Evolutionary conservation across 2,888 invertebrate species (phyloP), one percentile per base, ranked within the genome.

Genomic region (Cryptocheilus praepositus): DNA sequence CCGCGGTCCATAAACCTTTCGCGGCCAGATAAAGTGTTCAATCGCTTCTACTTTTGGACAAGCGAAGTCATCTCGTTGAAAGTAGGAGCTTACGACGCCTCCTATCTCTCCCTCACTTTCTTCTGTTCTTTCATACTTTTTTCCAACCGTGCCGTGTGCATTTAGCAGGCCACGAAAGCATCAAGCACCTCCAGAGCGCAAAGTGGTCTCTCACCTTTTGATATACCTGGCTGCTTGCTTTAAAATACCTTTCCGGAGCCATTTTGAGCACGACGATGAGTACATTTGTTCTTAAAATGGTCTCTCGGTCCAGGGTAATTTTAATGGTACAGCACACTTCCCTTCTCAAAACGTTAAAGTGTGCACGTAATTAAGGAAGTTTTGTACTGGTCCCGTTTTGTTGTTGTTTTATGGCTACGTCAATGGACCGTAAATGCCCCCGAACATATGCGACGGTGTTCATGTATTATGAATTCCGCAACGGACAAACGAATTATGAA

Each of bases 171-270:
- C 55, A 67, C 64, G 61, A 74, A 68, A 65, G 69, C 61, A 61
- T 70, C 77, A 70, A 73, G 67, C 75, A 71, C 67, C 72, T 70
- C 61, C 68, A 66, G 66, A 74, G 67, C 67, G 67, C 67, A 71
- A 74, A 77, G 75, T 77, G 78, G 69, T 77, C 78, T 73, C 71
- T 77, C 74, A 74, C 72, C 74, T 36, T 77, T 77, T 77, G 63
- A 77, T 77, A 74, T 69, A 70, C 65, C 63, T 60, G 60, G 61
- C 69, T 66, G 66, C 36, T 36, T 11, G 13, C 7, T 36, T 28
- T 36, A 11, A 36, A 36, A 36, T 36, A 36, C 11, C 36, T 36
- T 36, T 36, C 36, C 36, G 36, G 36, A 11, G 46, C 54, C 36
- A 57, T 51, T 44, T 21, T 22, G 28, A 15, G 7, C 8, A 36